Evolutionary conservation across 1,140 invertebrate species (phyloP), one percentile per base, ranked within the genome.

Genomic region (Drosophila pachea): DNA sequence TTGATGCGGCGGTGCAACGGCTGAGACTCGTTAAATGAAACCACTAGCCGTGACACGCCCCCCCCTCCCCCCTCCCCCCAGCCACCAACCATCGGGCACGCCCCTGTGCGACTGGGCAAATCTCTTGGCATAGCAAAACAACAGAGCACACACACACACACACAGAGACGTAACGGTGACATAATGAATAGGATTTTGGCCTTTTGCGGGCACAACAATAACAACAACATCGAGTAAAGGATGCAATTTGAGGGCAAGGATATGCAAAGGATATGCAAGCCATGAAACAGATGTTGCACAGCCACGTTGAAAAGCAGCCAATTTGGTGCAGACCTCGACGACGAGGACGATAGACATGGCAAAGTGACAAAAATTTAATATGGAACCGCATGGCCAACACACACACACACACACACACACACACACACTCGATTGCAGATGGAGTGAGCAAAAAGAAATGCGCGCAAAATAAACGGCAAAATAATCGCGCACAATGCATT

Each of bases 241-340:
- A 32, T 83, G 75, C 79, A 83, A 83, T 84, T 83, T 79, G 73
- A 68, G 82, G 79, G 78, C 74, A 76, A 76, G 76, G 76, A 81
- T 81, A 84, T 86, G 79, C 76, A 86, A 86, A 74, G 79, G 79
- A 84, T 82, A 75, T 71, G 72, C 65, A 72, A 64, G 67, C 73
- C 67, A 68, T 69, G 73, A 82, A 88, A 88, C 86, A 88, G 86
- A 88, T 88, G 86, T 88, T 88, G 82, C 86, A 88, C 86, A 88
- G 68, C 73, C 86, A 79, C 84, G 86, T 88, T 88, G 86, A 88
- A 84, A 88, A 88, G 78, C 82, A 88, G 86, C 86, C 86, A 88
- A 88, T 88, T 88, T 88, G 83, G 65, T 58, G 71, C 48, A 52
- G 72, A 50, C 9, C 8, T 11, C 31, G 9, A 40, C 8, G 40